Conservation (phyloP, 2,888 invertebrate genomes). For the Limenitis camilla region DNA sequence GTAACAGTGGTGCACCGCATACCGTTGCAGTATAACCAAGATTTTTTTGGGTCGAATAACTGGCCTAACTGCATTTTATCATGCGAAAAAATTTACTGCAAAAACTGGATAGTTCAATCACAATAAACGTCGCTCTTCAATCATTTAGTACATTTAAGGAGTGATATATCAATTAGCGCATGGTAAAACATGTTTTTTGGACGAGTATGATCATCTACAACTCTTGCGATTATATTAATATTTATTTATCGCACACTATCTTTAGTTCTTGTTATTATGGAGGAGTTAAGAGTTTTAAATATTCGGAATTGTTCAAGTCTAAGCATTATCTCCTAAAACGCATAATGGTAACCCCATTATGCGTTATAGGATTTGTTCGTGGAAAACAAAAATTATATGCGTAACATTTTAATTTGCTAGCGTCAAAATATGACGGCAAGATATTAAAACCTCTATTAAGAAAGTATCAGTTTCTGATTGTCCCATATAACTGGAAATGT, state of each 20-base stretch:
- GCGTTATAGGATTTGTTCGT: no score
- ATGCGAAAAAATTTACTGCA: slow-evolving; percentile 10
- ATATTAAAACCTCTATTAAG: not conserved
- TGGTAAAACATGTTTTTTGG: not conserved
- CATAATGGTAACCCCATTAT: no score
- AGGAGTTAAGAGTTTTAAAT: no score
- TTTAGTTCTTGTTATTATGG: no score
- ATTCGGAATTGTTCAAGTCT: no score
- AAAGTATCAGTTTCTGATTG: slow-evolving; percentile 15
- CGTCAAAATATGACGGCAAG: not conserved
- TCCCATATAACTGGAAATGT: slow-evolving; percentile 21
- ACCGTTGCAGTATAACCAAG: slow-evolving; percentile 10
- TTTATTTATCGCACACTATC: no score
- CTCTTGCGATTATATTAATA: not conserved
- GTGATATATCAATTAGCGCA: not conserved
- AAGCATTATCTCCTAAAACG: no score
- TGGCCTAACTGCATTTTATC: slow-evolving; percentile 14
- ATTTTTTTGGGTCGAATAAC: slow-evolving; percentile 15
- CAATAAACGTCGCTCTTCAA: not conserved
- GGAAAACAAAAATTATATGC: no score
- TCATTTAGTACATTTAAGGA: not conserved
- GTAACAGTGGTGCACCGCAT: slow-evolving; percentile 12
- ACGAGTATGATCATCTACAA: not conserved
- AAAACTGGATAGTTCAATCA: slow-evolving; percentile 8
- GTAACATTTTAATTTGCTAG: not conserved